Percentiles rank a stretch among this genome's conserved stretches.
These are phyloP conservation scores for Gobio gobio DNA, from an alignment of 2,113 vertebrate genomes.

Conservation along the genomic window DNA sequence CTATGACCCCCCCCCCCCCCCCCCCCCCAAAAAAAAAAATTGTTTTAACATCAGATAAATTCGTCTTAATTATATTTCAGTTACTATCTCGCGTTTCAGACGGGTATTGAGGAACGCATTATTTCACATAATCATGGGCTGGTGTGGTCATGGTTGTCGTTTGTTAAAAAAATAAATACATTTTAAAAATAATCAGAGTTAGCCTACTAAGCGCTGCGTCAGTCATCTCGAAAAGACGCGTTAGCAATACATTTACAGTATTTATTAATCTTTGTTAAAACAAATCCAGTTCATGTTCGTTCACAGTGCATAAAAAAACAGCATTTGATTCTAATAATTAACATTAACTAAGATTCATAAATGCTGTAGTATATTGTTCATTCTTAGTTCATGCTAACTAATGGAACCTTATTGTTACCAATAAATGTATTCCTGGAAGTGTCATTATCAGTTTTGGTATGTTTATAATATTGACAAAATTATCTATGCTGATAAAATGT, in stretches of 20 bases:
- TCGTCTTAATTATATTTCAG: not conserved
- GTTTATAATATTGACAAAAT: not conserved
- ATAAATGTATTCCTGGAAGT: not conserved
- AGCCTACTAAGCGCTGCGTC: not conserved
- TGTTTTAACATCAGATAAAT: not conserved
- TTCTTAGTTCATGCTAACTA: too few species aligned
- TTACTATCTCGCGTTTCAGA: not conserved
- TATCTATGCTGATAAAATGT: not conserved
- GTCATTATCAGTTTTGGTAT: not conserved
- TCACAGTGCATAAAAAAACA: too few species aligned
- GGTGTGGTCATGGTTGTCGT: conserved; percentile 25
- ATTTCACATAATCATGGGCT: conserved; percentile 9
- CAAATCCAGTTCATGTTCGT: too few species aligned
- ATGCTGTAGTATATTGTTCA: too few species aligned
- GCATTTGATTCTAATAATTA: too few species aligned
- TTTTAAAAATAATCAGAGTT: not conserved
- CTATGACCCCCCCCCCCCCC: not conserved
- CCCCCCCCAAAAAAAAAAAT: too few species aligned
- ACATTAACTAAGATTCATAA: too few species aligned
- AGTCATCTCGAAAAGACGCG: not conserved
- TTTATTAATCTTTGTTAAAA: too few species aligned
- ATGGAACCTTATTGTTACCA: too few species aligned
- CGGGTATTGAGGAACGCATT: conserved; percentile 1
- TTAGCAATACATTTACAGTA: too few species aligned
- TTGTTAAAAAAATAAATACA: not conserved